Evolutionary conservation across 2,888 invertebrate genomes (phyloP), one percentile per base, ranked within the genome.

Genomic region (Pheosia gnoma): DNA sequence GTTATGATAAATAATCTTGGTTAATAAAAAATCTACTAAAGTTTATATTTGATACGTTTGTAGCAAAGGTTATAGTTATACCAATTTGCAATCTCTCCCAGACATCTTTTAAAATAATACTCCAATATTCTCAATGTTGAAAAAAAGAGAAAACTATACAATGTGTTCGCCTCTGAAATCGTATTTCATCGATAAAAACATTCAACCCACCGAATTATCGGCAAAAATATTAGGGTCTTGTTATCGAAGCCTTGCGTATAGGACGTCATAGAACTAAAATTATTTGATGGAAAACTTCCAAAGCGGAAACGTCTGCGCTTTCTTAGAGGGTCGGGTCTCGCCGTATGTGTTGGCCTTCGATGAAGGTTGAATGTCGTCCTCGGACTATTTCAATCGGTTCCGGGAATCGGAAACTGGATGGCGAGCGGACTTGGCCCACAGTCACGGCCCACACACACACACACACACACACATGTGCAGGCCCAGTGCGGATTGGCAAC

Each of bases 211-310:
- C 51, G 51, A 51, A 25, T 51, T 51, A 51, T 25, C 4, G 51
- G 6, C 51, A 25, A 51, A 51, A 51, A 51, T 51, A 51, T 51
- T 51, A 51, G 51, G 51, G 51, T 51, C 25, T 13, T 51, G 25
- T 51, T 51, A 25, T 25, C 25, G 9, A 51, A 51, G 25, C 2
- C 51, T 51, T n/a, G 47, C 47, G 13, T n/a, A 49, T 51, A 51
- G 9, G 9, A 51, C 25, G 51, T 51, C 51, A 25, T 25, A 6
- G 9, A 13, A 51, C 3, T 7, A 51, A 51, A 25, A 51, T 51
- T 51, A 51, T 25, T 25, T 25, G 51, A 25, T 9, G 51, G 13
- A 4, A 5, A 25, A 8, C 51, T 25, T 8, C 7, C 6, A 51
- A 25, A 9, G 25, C 6, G 51, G 51, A 51, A 51, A 51, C 11